Evolutionary conservation across 2,888 invertebrate genomes (phyloP).

Genomic region (Eretmocerus hayati): DNA sequence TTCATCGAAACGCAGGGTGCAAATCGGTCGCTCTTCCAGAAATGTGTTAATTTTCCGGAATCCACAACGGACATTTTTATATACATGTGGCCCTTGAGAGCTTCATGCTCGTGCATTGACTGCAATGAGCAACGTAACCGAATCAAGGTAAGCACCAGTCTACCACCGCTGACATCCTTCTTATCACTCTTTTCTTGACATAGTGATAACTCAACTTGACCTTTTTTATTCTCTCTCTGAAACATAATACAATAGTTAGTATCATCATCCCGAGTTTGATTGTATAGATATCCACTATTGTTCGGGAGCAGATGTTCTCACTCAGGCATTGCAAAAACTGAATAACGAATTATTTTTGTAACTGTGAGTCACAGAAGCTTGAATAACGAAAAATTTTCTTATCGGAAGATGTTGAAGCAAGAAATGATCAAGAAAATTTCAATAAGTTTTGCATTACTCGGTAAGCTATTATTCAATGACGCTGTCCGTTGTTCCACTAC

Average conservation of each 20-base stretch:
- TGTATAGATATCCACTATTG: too few species aligned
- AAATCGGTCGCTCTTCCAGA: conserved; percentile 71
- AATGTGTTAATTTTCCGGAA: conserved; percentile 52
- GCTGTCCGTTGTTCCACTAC: too few species aligned
- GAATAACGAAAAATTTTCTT: too few species aligned
- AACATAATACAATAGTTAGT: background rate
- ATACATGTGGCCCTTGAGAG: conserved; percentile 64
- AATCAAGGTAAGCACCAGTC: conserved; percentile 57
- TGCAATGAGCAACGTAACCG: conserved; percentile 61
- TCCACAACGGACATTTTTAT: conserved; percentile 71
- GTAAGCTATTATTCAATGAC: too few species aligned
- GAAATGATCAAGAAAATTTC: too few species aligned
- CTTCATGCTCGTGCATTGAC: conserved; percentile 67
- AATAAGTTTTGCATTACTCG: too few species aligned
- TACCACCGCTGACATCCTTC: conserved; percentile 59
- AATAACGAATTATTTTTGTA: too few species aligned
- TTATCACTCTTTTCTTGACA: conserved; percentile 56
- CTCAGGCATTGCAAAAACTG: too few species aligned
- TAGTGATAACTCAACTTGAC: conserved; percentile 60
- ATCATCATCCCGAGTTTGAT: background rate
- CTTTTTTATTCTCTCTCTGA: conserved; percentile 63
- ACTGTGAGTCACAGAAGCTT: background rate
- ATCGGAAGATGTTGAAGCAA: too few species aligned
- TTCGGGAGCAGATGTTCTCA: too few species aligned
- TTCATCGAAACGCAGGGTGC: conserved; percentile 69